Evolutionary conservation across 2,888 invertebrate species (phyloP), one percentile per base, ranked within the genome.

Genomic region (Rhimphoctona megacephalus): DNA sequence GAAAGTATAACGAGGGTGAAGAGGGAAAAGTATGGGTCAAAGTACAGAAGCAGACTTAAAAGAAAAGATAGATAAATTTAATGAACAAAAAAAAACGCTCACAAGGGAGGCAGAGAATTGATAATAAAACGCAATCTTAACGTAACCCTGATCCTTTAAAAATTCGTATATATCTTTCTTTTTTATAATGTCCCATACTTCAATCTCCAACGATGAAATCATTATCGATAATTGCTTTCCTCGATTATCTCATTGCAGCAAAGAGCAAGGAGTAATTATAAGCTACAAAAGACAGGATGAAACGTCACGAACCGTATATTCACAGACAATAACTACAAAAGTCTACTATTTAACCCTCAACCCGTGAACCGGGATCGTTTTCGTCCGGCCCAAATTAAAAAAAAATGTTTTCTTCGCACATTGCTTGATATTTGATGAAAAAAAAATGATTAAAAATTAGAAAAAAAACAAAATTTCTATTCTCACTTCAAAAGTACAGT

Each of bases 181-280:
- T 84, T 82, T 74, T 36, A 14, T 72, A 82, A 76, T 77, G 73
- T 85, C 49, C 82, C 82, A 67, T 76, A 72, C 61, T 80, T 33
- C 73, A 39, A 69, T 52, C 43, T 70, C 81, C 76, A 76, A 33
- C 73, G 64, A 70, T 81, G 77, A 88, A 90, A 87, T 90, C 92
- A 93, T 93, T 93, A 93, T 92, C 93, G 91, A 89, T 92, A 93
- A 93, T 93, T 93, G 91, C 92, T 92, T 92, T 91, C 90, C 91
- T 91, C 92, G 92, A 92, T 92, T 92, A 90, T 77, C 64, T 61
- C 69, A 70, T 69, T 39, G 72, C 70, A 72, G 54, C 61, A 43
- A 52, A 52, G 79, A 79, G 69, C 79, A 43, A 57, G 39, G 25
- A 25, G 22, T 14, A 43, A 57, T 74, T 57, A 43, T 74, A n/a